Evolutionary conservation across 2,888 invertebrate genomes (phyloP).

Genomic region (Merodon equestris): DNA sequence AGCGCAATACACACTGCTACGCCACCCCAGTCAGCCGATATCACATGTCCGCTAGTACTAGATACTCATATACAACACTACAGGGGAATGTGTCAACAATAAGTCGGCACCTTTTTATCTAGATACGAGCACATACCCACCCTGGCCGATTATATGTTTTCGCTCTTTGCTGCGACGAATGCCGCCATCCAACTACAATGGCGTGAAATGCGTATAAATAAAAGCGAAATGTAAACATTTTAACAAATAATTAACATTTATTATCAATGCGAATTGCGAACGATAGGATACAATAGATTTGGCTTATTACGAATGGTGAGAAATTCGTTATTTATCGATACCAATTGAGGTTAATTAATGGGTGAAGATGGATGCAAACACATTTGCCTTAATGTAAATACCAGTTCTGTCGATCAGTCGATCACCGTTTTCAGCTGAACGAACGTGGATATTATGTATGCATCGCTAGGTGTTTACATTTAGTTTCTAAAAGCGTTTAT

Average conservation of each 20-base stretch:
- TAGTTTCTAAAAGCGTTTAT: conserved; percentile 51
- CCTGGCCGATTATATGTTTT: not conserved
- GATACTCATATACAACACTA: conserved; percentile 36
- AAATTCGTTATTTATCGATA: conserved; percentile 55
- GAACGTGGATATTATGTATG: no score
- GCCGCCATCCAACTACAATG: conserved; percentile 26
- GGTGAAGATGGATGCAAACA: conserved; percentile 42
- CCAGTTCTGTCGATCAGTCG: conserved; percentile 3
- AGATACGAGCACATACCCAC: conserved; percentile 19
- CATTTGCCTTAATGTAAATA: conserved; percentile 41
- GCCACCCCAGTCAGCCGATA: not conserved
- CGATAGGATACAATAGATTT: not conserved
- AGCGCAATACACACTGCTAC: not conserved
- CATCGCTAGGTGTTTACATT: conserved; percentile 34
- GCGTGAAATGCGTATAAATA: conserved; percentile 1
- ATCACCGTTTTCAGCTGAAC: no score
- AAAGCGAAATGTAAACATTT: conserved; percentile 50
- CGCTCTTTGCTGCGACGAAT: no score
- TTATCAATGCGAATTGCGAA: conserved; percentile 33
- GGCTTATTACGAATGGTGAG: conserved; percentile 45
- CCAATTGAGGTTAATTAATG: conserved; percentile 66
- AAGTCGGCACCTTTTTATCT: conserved; percentile 57
- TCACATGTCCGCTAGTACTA: not conserved
- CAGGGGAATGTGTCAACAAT: conserved; percentile 55
- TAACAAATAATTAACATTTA: conserved; percentile 57